Conservation (phyloP, 1,140 invertebrate species). For the Cyrtorhinus lividipennis region DNA sequence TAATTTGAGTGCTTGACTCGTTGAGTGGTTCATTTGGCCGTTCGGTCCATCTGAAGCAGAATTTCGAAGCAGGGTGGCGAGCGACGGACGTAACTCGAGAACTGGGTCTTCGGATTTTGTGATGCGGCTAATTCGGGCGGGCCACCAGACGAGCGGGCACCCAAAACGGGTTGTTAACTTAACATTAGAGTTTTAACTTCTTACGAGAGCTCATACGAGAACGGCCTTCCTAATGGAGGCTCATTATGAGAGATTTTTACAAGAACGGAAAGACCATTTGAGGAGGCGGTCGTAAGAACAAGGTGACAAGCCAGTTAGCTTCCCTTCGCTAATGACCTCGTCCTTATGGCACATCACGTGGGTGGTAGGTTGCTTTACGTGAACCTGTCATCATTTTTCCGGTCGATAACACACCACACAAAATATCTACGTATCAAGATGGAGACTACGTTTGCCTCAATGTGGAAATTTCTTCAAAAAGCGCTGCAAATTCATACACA, state of each 20-base stretch:
- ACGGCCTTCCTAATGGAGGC: not conserved
- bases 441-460: too few species aligned
- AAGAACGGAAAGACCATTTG: not conserved
- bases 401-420: too few species aligned
- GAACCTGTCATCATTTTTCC: too few species aligned
- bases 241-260: not conserved
- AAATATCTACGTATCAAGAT: too few species aligned
- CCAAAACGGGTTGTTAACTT: slow-evolving; percentile 3
- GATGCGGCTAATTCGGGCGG: not conserved
- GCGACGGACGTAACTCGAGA: not conserved
- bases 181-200: not conserved
- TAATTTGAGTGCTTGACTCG: too few species aligned
- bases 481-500: too few species aligned
- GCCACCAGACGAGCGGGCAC: not conserved
- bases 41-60: not conserved
- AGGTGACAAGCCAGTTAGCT: not conserved
- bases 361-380: too few species aligned
- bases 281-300: not conserved
- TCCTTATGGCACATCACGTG: too few species aligned
- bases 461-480: too few species aligned
- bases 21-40: too few species aligned
- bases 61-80: not conserved
- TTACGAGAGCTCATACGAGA: not conserved
- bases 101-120: not conserved
- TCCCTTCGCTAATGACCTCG: too few species aligned